Percentiles rank a stretch among this genome's conserved stretches.
Conservation (phyloP, 2,113 vertebrate species). For the Desmodus rotundus region DNA sequence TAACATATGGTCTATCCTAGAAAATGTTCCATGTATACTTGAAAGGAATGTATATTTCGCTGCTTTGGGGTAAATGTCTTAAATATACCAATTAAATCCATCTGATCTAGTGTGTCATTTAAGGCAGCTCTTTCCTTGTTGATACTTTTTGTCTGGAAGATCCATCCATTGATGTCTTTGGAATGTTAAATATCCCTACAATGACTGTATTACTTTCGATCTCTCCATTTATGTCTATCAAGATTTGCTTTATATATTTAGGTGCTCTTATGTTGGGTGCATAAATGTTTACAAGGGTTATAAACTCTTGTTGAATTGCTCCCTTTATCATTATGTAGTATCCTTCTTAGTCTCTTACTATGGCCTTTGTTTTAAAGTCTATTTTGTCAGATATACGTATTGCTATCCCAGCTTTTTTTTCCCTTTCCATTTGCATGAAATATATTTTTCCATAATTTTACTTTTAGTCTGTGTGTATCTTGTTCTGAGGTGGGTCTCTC, state of each 20-base stretch:
- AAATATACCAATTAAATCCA: background rate
- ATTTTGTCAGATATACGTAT: too few species aligned
- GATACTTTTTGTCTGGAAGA: background rate
- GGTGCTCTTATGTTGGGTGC: background rate
- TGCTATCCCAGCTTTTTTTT: too few species aligned
- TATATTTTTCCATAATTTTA: too few species aligned
- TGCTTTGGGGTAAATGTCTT: background rate
- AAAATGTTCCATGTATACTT: too few species aligned
- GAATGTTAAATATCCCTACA: background rate
- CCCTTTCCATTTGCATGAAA: too few species aligned
- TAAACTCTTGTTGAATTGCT: background rate
- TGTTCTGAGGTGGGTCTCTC: too few species aligned
- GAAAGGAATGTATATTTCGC: too few species aligned
- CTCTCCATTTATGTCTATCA: background rate
- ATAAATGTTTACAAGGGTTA: background rate
- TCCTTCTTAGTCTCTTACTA: too few species aligned
- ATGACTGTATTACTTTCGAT: background rate
- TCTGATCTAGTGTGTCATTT: background rate
- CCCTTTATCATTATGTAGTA: too few species aligned
- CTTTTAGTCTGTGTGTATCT: too few species aligned
- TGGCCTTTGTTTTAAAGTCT: too few species aligned
- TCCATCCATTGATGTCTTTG: background rate
- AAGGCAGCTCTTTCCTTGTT: background rate
- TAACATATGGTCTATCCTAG: too few species aligned
- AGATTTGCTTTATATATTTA: background rate